Base-by-base conservation (phyloP, 2,888 invertebrate genomes). In the Tiliacea citrago region DNA sequence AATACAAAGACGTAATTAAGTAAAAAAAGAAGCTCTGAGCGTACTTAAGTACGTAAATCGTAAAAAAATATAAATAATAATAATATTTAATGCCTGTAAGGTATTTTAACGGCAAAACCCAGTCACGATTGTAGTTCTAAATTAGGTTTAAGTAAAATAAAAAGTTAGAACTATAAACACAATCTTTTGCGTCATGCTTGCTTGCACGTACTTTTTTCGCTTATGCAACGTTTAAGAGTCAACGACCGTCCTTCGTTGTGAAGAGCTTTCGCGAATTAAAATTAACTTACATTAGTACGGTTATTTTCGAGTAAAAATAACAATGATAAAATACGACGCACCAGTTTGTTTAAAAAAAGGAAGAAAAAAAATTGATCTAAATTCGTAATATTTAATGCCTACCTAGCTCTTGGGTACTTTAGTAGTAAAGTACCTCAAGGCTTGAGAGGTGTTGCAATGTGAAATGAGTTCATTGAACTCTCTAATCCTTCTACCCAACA, bases 281-380 rank as follows among this genome's bases (percentile, higher is more conserved):
- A 49, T 13, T 13, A 18, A 62, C 18, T 53, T 49, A 9, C 2
- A 42, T 35, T 51, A 51, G 8, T 55, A 60, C 12, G 9, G 39
- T 8, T 12, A 3, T n/a, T 57, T 49, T 49, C 8, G 6, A 73
- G 45, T 45, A 49, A 68, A 47, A 68, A 5, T 62, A 51, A 51
- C 8, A 12, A 61, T 0, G 39, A 39, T 39, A 29, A 42, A 45
- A 73, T 4, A 42, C 47, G 74, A 80, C 82, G 87, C 88, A 88
- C 87, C 88, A 87, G 88, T 78, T 81, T 83, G 73, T 76, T 85
- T 73, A 5, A 58, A 62, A 57, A 39, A 24, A 18, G 0, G 1
- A 29, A n/a, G 16, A 51, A 47, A 13, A 6, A 51, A 47, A 13
- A 6, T 5, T 8, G 2, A 29, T 42, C 6, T 39, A 9, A 21